These are phyloP conservation scores for Caenorhabditis wallacei DNA, from an alignment of 2,888 invertebrate species.

Conservation along the genomic window DNA sequence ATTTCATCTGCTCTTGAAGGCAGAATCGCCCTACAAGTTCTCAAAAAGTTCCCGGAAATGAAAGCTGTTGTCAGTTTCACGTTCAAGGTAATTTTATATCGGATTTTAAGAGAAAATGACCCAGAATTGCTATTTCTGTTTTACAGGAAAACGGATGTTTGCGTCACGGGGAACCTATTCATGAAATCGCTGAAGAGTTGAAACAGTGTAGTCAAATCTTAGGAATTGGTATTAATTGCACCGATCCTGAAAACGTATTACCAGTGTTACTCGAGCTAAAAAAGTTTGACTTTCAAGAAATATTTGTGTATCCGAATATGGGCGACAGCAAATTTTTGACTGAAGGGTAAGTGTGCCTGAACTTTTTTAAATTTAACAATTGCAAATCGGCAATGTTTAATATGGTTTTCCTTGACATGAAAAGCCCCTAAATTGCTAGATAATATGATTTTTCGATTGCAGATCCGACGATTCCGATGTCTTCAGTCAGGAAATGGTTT, in stretches of 20 bases:
- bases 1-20: slow-evolving; percentile 45
- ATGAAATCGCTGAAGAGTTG: neutral
- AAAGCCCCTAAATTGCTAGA: no score
- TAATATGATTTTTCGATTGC: neutral
- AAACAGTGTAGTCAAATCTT: slow-evolving; percentile 10
- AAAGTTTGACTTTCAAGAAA: slow-evolving; percentile 14
- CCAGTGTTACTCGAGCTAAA: slow-evolving; percentile 21
- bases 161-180: slow-evolving; percentile 46
- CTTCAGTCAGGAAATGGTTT: slow-evolving; percentile 16
- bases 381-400: no score
- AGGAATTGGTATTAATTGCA: slow-evolving; percentile 62
- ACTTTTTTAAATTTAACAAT: neutral
- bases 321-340: slow-evolving; percentile 44
- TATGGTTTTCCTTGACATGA: no score
- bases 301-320: slow-evolving; percentile 60
- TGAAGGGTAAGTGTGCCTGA: slow-evolving; percentile 8
- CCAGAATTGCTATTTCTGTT: no score
- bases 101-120: no score
- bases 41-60: slow-evolving; percentile 29
- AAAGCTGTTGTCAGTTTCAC: slow-evolving; percentile 47
- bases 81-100: slow-evolving; percentile 17
- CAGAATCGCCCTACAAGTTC: neutral
- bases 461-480: slow-evolving; percentile 4
- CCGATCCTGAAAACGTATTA: slow-evolving; percentile 45
- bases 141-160: slow-evolving; percentile 35